Base-by-base conservation (phyloP, 2,888 invertebrate genomes). In the Metacarcinus magister region DNA sequence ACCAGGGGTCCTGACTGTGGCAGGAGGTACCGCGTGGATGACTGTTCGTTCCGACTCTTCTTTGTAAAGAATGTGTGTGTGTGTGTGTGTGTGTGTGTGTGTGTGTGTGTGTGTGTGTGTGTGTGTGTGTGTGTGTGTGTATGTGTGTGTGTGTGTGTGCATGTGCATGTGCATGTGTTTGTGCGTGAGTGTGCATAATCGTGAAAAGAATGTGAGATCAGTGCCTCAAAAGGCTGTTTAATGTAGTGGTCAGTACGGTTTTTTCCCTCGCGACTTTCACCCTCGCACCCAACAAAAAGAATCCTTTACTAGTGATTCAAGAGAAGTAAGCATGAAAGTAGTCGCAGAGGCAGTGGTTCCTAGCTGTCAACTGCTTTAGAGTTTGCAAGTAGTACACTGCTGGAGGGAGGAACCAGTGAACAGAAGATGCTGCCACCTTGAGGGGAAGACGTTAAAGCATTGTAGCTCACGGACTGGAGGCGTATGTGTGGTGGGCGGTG, bases 41-140 rank as follows among this genome's bases (percentile, higher is more conserved):
- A 54, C 54, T 0, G 3, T 54, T 23, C 19, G 19, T 60, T 60
- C 60, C 60, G 23, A 8, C 60, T 60, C 60, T 19, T 60, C 60
- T 16, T 60, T 19, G n/a, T n/a, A n/a, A n/a, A n/a, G n/a, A n/a
- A n/a, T 87, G 87, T 87, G 87, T 87, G 87, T 87, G 87, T 87
- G 87, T 87, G 87, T 87, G n/a, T n/a, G n/a, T n/a, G n/a, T n/a
- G n/a, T n/a, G n/a, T n/a, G n/a, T 32, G 5, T 90, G 43, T 90
- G 90, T 90, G 90, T 90, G 90, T 44, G 90, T 90, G 90, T 90
- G 90, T 90, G 90, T 90, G 90, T 90, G 90, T 90, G 90, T 90
- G 90, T 90, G 90, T 90, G 90, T 90, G 90, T 90, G 90, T 91
- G 91, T 46, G 91, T 91, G 91, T 44, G 91, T 44, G 91, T 44